Evolutionary conservation across 1,140 invertebrate species (phyloP).

Genomic region (Drosophila kepulauana): DNA sequence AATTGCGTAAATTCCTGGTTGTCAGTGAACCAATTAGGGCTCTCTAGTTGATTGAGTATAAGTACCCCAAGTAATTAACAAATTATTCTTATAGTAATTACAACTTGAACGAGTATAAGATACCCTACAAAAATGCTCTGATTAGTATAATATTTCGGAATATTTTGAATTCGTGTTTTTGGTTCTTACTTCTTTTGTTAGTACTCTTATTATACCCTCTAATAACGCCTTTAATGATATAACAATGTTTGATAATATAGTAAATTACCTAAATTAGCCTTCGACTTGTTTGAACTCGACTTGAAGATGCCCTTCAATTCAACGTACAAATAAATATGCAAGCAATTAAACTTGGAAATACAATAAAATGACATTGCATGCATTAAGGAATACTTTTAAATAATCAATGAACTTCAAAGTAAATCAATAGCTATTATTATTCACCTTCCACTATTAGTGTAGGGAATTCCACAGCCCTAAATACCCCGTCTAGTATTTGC

Average conservation of each 20-base stretch:
- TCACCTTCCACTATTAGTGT: too few species aligned
- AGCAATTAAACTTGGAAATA: background rate
- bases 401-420: background rate
- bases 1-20: slow-evolving; percentile 6
- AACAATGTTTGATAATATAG: slow-evolving; percentile 2
- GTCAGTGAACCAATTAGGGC: slow-evolving; percentile 25
- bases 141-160: background rate
- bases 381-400: background rate
- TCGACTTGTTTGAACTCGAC: background rate
- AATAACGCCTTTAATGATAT: background rate
- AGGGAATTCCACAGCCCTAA: slow-evolving; percentile 24
- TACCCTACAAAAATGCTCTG: background rate
- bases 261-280: background rate
- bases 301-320: slow-evolving; percentile 8
- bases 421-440: background rate
- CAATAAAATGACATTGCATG: background rate
- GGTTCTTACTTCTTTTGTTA: background rate
- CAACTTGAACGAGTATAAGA: background rate
- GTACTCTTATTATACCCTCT: background rate
- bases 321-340: background rate
- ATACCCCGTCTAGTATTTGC: background rate
- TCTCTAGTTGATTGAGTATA: slow-evolving; percentile 28
- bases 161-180: too few species aligned
- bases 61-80: slow-evolving; percentile 2
- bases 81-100: background rate